These are phyloP conservation scores for Steinernema hermaphroditum DNA, from an alignment of 2,888 invertebrate genomes.

Conservation along the genomic window DNA sequence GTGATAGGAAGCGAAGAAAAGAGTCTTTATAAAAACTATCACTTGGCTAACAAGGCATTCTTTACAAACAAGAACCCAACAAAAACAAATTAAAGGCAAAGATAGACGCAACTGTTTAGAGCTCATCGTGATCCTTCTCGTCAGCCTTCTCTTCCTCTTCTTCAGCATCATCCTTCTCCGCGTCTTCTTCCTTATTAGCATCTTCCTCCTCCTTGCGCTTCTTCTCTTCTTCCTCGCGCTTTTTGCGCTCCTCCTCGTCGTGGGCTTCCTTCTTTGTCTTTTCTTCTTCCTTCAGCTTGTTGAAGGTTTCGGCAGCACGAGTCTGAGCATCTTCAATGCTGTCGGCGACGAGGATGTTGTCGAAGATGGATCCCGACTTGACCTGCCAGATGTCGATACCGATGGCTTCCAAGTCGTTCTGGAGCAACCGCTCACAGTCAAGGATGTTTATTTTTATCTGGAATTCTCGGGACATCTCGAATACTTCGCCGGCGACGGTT, in stretches of 20 bases:
- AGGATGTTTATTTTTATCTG: too few species aligned
- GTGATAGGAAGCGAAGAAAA: too few species aligned
- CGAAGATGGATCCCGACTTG: conserved; percentile 98
- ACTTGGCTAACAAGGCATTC: conserved; percentile 28
- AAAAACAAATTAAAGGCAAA: conserved; percentile 29
- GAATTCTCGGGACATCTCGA: too few species aligned
- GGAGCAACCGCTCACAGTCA: conserved; percentile 82
- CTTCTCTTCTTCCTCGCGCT: conserved; percentile 69
- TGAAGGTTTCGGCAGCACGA: conserved; percentile 71
- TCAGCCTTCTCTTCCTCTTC: conserved; percentile 58
- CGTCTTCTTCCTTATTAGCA: conserved; percentile 43
- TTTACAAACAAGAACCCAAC: conserved; percentile 29
- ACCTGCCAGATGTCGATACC: conserved; percentile 93
- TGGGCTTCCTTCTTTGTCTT: conserved; percentile 91
- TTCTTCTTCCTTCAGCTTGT: conserved; percentile 77
- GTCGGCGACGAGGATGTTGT: conserved; percentile 90
- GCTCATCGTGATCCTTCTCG: conserved; percentile 56
- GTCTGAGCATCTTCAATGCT: conserved; percentile 79
- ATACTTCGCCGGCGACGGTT: too few species aligned
- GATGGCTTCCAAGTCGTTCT: conserved; percentile 84
- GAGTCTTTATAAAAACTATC: conserved; percentile 26
- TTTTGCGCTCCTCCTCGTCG: conserved; percentile 79
- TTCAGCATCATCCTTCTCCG: conserved; percentile 49
- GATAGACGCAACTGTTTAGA: conserved; percentile 37
- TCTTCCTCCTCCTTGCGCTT: conserved; percentile 53